Base-by-base conservation (phyloP, 2,888 invertebrate species). In the Unio pictorum region DNA sequence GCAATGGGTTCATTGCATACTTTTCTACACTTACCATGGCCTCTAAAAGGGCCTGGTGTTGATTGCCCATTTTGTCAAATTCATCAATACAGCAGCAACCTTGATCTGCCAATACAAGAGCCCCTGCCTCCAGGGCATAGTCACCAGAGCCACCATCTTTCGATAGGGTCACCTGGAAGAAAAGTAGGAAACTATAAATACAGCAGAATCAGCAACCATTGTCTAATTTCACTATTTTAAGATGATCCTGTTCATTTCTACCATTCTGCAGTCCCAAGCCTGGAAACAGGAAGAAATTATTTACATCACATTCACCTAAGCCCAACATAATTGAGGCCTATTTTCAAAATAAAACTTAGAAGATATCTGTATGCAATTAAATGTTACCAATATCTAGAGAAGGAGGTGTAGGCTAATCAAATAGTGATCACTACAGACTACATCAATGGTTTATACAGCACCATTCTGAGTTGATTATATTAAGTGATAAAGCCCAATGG, bases 81-180 rank as follows among this genome's bases (percentile, higher is more conserved):
- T 98, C 98, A 89, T 98, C 98, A 62, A 98, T 95, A 83, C 96
- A 96, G 89, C 97, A 98, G 74, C 94, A 94, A 0, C 98, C 98
- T 82, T 93, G 94, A 88, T 96, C 95, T 26, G 97, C 95, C 67
- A 96, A 91, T 67, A 97, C 94, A 55, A 90, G 79, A 0, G 91
- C 91, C 20, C 91, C 98, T 0, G 97, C 96, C 90, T 97, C 96
- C 66, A 97, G 91, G 0, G 94, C 93, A 91, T 93, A 95, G 88
- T 95, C 96, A 26, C 86, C 87, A n/a, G 85, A 83, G 0, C 88
- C 88, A 61, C 93, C 91, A 90, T 95, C 94, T 83, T 94, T 93
- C 3, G 93, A 92, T 82, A 96, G 89, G 15, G 95, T 94, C 66
- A 96, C 95, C 89, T 89, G 71, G 60, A 68, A 68, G 64, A 30